Percentiles rank a stretch among this genome's conserved stretches.
These are phyloP conservation scores for Brachionus sp. DNA, from an alignment of 1,140 invertebrate genomes.

Conservation along the genomic window DNA sequence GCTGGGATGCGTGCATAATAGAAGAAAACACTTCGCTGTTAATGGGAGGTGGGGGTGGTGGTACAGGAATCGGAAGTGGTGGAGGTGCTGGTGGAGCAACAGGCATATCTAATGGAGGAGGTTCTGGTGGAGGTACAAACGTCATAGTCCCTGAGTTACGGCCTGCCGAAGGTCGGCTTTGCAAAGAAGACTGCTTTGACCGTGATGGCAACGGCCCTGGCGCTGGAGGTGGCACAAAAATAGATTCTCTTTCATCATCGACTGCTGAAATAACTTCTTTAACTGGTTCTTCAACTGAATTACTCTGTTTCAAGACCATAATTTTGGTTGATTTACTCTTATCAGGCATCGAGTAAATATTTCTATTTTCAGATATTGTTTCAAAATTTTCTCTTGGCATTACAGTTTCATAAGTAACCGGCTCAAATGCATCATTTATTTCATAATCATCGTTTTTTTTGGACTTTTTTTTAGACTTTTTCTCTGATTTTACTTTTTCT, in stretches of 20 bases:
- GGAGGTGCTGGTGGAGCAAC: not conserved
- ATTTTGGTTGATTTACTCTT: not conserved
- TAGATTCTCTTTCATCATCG: not conserved
- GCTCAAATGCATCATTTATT: slow-evolving; percentile 16
- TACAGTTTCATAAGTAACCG: not conserved
- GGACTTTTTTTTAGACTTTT: not conserved
- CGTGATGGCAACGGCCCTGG: not conserved
- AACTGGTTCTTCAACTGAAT: not conserved
- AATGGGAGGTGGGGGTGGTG: not conserved
- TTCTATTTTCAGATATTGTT: not conserved
- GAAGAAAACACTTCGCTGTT: not conserved
- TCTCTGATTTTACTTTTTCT: not conserved
- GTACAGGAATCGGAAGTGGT: not conserved
- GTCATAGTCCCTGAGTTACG: not conserved
- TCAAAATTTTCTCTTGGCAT: not conserved
- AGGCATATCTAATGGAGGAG: not conserved
- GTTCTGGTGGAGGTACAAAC: not conserved
- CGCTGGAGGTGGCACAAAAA: not conserved
- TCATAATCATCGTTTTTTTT: slow-evolving; percentile 1
- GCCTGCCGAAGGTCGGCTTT: not conserved
- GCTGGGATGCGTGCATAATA: not conserved
- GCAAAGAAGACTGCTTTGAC: not conserved
- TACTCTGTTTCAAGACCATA: not conserved
- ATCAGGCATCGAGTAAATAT: not conserved
- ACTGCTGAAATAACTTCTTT: not conserved